A percentile compares a stretch with the other conserved stretches of the same genome.
Evolutionary conservation across 2,113 vertebrate species (phyloP).

Genomic region (Thinocorus orbignyianus): DNA sequence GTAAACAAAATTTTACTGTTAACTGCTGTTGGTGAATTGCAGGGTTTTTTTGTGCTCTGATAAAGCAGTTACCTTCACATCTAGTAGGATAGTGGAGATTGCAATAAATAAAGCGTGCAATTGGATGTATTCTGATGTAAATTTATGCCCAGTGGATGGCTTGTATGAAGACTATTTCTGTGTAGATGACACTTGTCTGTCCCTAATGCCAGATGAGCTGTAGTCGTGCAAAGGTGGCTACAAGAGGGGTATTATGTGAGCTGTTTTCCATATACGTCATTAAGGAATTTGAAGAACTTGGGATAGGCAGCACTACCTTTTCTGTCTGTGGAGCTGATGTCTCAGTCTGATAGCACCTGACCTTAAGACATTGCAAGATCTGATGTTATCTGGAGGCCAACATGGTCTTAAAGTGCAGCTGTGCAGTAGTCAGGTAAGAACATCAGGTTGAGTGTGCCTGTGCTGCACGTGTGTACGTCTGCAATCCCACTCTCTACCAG

Average conservation of each 20-base stretch:
- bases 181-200: background rate
- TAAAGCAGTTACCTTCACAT: background rate
- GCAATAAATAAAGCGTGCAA: background rate
- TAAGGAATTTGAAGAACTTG: background rate
- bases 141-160: background rate
- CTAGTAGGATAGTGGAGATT: background rate
- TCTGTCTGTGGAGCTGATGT: background rate
- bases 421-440: background rate
- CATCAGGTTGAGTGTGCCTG: background rate
- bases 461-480: rapidly evolving
- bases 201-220: background rate
- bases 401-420: background rate
- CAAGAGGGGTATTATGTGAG: background rate
- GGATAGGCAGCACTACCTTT: background rate
- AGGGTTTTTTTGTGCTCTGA: background rate
- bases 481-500: background rate
- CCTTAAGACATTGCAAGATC: background rate
- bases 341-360: background rate
- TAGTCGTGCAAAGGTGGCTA: background rate
- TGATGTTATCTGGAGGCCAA: background rate
- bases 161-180: background rate
- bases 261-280: background rate
- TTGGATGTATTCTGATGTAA: background rate
- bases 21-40: background rate
- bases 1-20: background rate